Percentiles rank a stretch among this genome's conserved stretches.
These are phyloP conservation scores for Elaphurus davidianus DNA, from an alignment of 2,113 vertebrate species.

Conservation along the genomic window DNA sequence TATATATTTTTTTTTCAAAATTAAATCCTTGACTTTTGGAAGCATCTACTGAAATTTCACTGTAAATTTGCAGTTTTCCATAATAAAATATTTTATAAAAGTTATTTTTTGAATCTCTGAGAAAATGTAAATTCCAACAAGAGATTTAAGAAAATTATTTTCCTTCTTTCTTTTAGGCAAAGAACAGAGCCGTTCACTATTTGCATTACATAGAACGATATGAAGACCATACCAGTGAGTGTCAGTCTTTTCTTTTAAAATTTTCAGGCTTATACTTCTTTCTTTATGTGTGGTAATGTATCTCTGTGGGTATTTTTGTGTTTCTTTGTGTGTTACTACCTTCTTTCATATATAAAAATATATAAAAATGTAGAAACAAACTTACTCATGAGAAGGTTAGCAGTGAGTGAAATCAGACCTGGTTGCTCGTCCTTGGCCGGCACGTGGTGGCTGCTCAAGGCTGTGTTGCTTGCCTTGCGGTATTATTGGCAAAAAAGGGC, in stretches of 20 bases:
- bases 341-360: not conserved
- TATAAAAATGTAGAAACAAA: not conserved
- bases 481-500: no score
- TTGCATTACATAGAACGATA: conserved; percentile 91
- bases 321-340: not conserved
- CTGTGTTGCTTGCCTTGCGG: not conserved
- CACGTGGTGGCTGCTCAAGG: not conserved
- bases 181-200: conserved; percentile 91
- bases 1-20: not conserved
- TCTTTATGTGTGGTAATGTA: not conserved
- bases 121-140: not conserved
- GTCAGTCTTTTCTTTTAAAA: not conserved
- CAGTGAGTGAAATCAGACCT: not conserved
- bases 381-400: not conserved
- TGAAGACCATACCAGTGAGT: conserved; percentile 94
- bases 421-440: not conserved
- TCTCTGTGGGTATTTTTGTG: not conserved
- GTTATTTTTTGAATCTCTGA: not conserved
- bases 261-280: not conserved
- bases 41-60: not conserved
- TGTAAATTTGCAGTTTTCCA: not conserved
- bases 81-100: conserved; percentile 35
- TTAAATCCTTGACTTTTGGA: not conserved
- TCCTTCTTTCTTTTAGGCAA: conserved; percentile 85
- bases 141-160: not conserved